Evolutionary conservation across 64 coral and sea anemone genomes (phyloP), one percentile per base, ranked within the genome.

Genomic region (Pocillopora damicornis): DNA sequence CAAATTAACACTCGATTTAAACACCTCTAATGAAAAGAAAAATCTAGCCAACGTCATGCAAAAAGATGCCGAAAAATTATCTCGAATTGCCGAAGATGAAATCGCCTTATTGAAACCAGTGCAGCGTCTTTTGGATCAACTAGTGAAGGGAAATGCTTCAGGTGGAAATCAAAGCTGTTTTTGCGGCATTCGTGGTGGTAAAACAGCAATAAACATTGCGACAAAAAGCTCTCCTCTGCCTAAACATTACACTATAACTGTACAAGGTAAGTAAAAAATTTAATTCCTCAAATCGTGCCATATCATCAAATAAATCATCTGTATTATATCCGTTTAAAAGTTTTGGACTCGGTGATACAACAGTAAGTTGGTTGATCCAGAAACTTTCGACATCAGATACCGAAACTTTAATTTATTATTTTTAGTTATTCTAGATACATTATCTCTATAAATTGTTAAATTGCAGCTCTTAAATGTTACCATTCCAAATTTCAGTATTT

Each of bases 21-120:
- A 78, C 76, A 78, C 76, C 76, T 67, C 63, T 30, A 67, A 82
- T 14, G 79, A 82, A 82, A 82, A 82, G 79, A 35, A 82, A 65
- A 67, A 23, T 38, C 56, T 63, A 59, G 79, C 79, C 59, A 26
- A 13, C 8, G 79, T 36, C 17, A 63, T 82, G 76, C 37, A 78
- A 59, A 59, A 78, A 26, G 76, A 78, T 15, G 16, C 76, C 9
- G 22, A 78, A 20, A 59, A 56, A 15, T 15, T 42, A 20, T 18
- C 57, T 42, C 37, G 20, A 59, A 59, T 78, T 15, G 57, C 76
- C 20, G 22, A 59, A 59, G 57, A 78, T 37, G 76, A 42, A 25
- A 56, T 78, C 37, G 76, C 57, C 57, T 7, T 78, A 17, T 15
- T 59, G 10, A 78, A 78, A 59, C 57, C 57, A 15, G 16, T 78